Conservation (phyloP, 2,888 invertebrate species). For the Rotaria macrura region DNA sequence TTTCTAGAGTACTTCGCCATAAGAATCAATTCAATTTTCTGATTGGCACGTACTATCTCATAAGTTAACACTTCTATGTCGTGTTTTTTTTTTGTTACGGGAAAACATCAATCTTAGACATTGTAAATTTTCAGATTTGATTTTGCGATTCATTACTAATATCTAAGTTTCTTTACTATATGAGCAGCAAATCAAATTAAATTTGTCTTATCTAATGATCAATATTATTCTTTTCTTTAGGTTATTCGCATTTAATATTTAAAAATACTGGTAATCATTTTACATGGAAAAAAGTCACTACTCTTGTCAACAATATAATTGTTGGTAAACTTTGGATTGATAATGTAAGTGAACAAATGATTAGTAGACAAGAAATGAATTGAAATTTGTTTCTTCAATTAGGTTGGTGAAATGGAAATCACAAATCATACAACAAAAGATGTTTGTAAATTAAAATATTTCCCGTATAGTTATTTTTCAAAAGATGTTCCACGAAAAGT, state of each 20-base stretch:
- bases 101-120: too few relatives aligned
- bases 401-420: constrained; percentile 98
- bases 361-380: constrained; percentile 67
- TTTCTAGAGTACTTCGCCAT: too few relatives aligned
- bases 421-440: constrained; percentile 75
- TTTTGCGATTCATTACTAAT: too few relatives aligned
- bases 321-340: constrained; percentile 99
- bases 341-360: constrained; percentile 94
- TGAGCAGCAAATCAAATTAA: too few relatives aligned
- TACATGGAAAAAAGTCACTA: constrained; percentile 93
- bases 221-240: constrained; percentile 38
- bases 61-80: too few relatives aligned
- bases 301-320: constrained; percentile 97
- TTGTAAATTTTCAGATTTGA: too few relatives aligned
- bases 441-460: constrained; percentile 88
- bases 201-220: too few relatives aligned
- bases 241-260: constrained; percentile 56
- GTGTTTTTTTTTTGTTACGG: too few relatives aligned
- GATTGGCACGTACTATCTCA: too few relatives aligned
- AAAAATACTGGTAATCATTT: constrained; percentile 63
- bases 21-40: too few relatives aligned
- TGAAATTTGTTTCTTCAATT: constrained; percentile 78
- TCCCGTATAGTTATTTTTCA: constrained; percentile 95
- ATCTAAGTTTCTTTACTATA: too few relatives aligned
- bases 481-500: constrained; percentile 84